Percentiles rank a stretch among this genome's conserved stretches.
Conservation (phyloP, 2,888 invertebrate genomes). For the Galerucella pusilla region DNA sequence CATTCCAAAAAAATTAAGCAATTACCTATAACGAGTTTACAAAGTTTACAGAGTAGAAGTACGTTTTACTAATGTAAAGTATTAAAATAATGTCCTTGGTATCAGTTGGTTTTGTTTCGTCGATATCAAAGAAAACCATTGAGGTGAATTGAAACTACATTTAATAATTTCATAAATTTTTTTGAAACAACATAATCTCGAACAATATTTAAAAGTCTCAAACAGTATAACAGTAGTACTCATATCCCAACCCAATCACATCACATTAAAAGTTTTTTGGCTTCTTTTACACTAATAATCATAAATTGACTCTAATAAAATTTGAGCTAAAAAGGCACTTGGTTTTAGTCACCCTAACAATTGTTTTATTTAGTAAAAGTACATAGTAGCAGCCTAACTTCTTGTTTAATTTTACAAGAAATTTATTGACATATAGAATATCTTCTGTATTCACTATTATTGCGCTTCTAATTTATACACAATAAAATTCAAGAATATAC, state of each 20-base stretch:
- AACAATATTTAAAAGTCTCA: conserved; percentile 48
- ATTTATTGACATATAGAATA: background rate
- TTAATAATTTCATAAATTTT: conserved; percentile 37
- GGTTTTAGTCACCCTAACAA: conserved; percentile 32
- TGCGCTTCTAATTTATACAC: conserved; percentile 30
- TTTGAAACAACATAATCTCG: conserved; percentile 51
- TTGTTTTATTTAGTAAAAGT: conserved; percentile 19
- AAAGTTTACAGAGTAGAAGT: too few relatives aligned
- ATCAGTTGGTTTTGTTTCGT: too few relatives aligned
- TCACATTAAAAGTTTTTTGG: conserved; percentile 48
- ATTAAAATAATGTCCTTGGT: too few relatives aligned
- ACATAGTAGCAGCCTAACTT: conserved; percentile 26
- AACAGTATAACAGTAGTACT: conserved; percentile 49
- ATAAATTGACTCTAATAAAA: conserved; percentile 47
- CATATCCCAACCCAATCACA: conserved; percentile 50
- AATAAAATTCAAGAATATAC: conserved; percentile 33
- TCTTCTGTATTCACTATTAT: conserved; percentile 10
- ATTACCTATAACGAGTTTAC: too few relatives aligned
- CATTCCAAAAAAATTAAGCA: too few relatives aligned
- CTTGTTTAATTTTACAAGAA: conserved; percentile 18
- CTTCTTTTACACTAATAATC: conserved; percentile 41
- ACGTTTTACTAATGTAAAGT: too few relatives aligned
- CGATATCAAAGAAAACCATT: background rate
- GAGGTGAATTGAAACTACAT: conserved; percentile 15
- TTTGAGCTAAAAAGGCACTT: conserved; percentile 47